Percentiles rank a stretch among this genome's conserved stretches.
Evolutionary conservation across 2,113 vertebrate species (phyloP).

Genomic region (Microcebus murinus): DNA sequence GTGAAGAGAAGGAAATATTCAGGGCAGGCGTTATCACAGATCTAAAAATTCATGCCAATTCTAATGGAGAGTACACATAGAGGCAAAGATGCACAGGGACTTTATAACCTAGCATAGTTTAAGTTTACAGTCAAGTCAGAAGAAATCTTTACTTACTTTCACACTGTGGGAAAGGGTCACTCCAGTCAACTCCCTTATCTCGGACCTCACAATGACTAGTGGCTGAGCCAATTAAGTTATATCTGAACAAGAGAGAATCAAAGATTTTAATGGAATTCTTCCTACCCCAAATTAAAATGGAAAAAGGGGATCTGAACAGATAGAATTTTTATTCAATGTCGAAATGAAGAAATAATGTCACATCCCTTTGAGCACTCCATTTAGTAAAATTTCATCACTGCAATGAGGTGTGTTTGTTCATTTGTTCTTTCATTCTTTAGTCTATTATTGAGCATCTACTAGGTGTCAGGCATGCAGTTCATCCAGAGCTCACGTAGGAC

Average conservation of each 20-base stretch:
- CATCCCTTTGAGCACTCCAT: not conserved
- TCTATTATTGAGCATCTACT: not conserved
- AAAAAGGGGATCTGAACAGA: not conserved
- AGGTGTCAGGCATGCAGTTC: not conserved
- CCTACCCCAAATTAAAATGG: not conserved
- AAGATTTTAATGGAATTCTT: slow-evolving; percentile 34
- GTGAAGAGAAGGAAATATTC: not conserved
- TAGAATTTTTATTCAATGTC: not conserved
- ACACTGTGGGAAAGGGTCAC: slow-evolving; percentile 58
- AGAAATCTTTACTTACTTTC: slow-evolving; percentile 67
- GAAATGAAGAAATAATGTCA: slow-evolving; percentile 17
- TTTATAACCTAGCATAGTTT: not conserved
- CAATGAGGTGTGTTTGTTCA: not conserved
- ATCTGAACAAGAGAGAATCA: slow-evolving; percentile 59
- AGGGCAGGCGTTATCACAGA: not conserved
- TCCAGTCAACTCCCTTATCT: slow-evolving; percentile 62
- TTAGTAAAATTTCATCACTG: not conserved
- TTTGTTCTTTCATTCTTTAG: not conserved
- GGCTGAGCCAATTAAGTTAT: slow-evolving; percentile 55
- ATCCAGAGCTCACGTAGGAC: not conserved
- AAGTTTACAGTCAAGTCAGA: slow-evolving; percentile 1
- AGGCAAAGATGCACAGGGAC: not conserved
- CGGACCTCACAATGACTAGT: slow-evolving; percentile 67
- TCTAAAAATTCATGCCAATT: not conserved
- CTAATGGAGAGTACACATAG: not conserved